Conservation (phyloP, 2,797 vertebrate genomes). For the Tarsius wallacei region DNA sequence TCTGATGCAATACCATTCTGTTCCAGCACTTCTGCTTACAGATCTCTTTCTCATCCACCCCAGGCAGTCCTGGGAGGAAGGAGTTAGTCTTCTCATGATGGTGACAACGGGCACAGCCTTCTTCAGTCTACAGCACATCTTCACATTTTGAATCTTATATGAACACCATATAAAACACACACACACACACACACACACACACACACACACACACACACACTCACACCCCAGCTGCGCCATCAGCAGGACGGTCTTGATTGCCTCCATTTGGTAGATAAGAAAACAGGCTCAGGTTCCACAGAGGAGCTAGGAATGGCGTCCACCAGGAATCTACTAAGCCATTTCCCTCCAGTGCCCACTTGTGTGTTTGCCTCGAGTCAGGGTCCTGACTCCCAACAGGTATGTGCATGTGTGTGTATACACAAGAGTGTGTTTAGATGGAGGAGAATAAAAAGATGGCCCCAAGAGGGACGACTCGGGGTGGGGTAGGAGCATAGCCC, state of each 20-base stretch:
- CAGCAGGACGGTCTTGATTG: background rate
- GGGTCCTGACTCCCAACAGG: background rate
- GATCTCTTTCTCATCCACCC: background rate
- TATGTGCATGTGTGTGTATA: background rate
- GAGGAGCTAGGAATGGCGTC: background rate
- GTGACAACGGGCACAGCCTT: background rate
- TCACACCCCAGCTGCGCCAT: too few species aligned
- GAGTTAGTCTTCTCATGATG: background rate
- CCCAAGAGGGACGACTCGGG: background rate
- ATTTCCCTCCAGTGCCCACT: background rate
- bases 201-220: background rate
- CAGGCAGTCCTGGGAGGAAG: background rate
- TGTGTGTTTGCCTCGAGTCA: background rate
- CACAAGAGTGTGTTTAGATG: background rate
- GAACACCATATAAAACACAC: background rate
- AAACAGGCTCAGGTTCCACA: background rate
- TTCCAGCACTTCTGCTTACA: background rate
- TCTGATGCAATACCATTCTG: background rate
- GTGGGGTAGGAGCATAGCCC: background rate
- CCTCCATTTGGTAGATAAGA: background rate
- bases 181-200: background rate
- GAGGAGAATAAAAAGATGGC: background rate
- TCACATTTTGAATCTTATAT: background rate
- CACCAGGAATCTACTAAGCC: background rate
- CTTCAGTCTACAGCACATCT: background rate